A percentile compares a stretch with the other conserved stretches of the same genome.
Conservation (phyloP, 2,888 invertebrate species). For the Drymonia ruficornis region DNA sequence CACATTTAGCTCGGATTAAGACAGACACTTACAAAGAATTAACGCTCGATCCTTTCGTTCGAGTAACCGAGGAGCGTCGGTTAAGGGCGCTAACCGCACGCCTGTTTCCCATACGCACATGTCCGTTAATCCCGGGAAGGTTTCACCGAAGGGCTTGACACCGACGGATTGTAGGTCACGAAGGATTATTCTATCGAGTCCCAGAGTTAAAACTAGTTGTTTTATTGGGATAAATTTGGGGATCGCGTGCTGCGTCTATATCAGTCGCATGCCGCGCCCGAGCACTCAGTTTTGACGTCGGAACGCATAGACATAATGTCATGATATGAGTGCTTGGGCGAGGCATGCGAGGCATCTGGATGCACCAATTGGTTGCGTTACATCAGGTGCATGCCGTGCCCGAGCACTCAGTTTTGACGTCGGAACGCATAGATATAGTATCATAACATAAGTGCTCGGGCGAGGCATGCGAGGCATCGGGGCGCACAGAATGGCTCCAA, state of each 20-base stretch:
- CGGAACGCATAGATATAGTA: too few species aligned
- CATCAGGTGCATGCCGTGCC: too few species aligned
- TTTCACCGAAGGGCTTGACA: conserved; percentile 52
- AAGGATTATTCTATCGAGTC: conserved; percentile 66
- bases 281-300: too few species aligned
- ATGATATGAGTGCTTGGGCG: too few species aligned
- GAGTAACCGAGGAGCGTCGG: conserved; percentile 48
- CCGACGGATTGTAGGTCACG: conserved; percentile 15
- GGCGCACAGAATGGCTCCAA: background rate
- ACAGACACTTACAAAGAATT: conserved; percentile 45
- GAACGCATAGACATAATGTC: too few species aligned
- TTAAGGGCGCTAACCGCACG: conserved; percentile 51
- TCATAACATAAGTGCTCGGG: too few species aligned
- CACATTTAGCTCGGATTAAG: conserved; percentile 40
- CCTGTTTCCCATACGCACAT: conserved; percentile 69
- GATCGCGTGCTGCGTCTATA: background rate
- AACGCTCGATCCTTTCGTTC: conserved; percentile 43
- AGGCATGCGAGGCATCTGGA: too few species aligned
- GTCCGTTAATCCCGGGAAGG: conserved; percentile 73
- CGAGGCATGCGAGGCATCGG: too few species aligned
- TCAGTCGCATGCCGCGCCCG: too few species aligned
- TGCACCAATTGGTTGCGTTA: too few species aligned
- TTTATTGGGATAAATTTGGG: conserved; percentile 58
- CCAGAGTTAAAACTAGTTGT: conserved; percentile 40
- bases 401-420: too few species aligned